Conservation (phyloP, 2,113 vertebrate genomes). For the Dasyornis broadbenti region DNA sequence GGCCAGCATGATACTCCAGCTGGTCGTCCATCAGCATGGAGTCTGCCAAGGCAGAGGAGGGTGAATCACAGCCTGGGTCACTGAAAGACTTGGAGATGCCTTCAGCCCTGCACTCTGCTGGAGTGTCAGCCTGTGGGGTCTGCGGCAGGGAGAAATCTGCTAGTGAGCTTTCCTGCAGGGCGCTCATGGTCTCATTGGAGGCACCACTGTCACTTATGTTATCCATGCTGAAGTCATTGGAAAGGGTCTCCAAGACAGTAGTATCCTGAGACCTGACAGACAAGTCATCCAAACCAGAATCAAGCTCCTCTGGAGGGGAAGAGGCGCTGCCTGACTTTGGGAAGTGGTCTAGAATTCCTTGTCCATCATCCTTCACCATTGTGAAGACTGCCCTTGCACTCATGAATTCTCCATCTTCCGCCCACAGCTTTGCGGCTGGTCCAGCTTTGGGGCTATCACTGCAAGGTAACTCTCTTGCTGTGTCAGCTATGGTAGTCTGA, state of each 20-base stretch:
- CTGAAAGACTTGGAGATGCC: constrained; percentile 72
- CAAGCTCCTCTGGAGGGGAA: constrained; percentile 85
- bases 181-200: constrained; percentile 82
- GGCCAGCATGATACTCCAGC: constrained; percentile 87
- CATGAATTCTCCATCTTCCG: constrained; percentile 86
- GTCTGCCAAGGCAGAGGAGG: constrained; percentile 57
- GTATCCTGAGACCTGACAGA: constrained; percentile 94
- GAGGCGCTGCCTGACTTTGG: constrained; percentile 67
- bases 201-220: constrained; percentile 91
- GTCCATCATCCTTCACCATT: constrained; percentile 85
- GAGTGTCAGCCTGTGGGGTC: constrained; percentile 82
- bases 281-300: constrained; percentile 91
- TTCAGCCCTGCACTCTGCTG: constrained; percentile 74
- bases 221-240: constrained; percentile 91
- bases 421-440: constrained; percentile 75
- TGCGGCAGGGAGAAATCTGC: constrained; percentile 81
- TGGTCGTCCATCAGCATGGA: constrained; percentile 77
- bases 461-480: constrained; percentile 34
- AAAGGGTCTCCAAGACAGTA: constrained; percentile 82
- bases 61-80: constrained; percentile 68
- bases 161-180: constrained; percentile 79
- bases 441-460: constrained; percentile 63
- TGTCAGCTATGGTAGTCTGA: neutral
- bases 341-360: constrained; percentile 75
- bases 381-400: constrained; percentile 87